phyloP scores from a whole-genome alignment of 2,888 invertebrate genomes.

The Drosophila nr. perissopoda region DNA sequence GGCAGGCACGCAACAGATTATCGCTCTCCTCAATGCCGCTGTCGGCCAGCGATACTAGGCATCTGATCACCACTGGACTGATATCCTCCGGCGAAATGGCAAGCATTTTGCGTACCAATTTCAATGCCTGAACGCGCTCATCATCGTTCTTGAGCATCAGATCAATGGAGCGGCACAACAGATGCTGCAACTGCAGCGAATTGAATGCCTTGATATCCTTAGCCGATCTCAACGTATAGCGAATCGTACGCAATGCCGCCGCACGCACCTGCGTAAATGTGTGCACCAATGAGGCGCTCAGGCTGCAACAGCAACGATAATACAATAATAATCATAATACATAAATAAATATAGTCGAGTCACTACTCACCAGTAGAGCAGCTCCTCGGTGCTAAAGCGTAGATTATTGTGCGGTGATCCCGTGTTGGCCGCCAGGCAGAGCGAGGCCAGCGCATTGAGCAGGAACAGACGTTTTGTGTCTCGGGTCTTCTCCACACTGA shows the following conservation, averaged over 20 bases:
- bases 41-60: conserved; percentile 92
- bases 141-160: conserved; percentile 95
- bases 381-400: conserved; percentile 91
- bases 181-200: conserved; percentile 92
- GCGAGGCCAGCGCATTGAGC: conserved; percentile 94
- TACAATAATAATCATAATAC: neutral
- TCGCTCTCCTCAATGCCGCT: conserved; percentile 91
- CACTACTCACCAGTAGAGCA: conserved; percentile 90
- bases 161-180: conserved; percentile 94
- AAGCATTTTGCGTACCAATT: conserved; percentile 90
- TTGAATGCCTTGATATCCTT: conserved; percentile 92
- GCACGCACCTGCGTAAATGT: conserved; percentile 96
- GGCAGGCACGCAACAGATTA: conserved; percentile 92
- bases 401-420: conserved; percentile 83
- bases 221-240: conserved; percentile 92
- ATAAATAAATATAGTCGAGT: neutral
- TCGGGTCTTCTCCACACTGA: conserved; percentile 87
- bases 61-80: conserved; percentile 91
- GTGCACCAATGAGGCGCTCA: conserved; percentile 93
- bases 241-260: conserved; percentile 93
- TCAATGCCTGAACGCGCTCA: conserved; percentile 95
- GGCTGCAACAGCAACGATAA: conserved; percentile 86
- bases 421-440: conserved; percentile 84
- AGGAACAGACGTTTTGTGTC: conserved; percentile 93
- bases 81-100: conserved; percentile 88